These are phyloP conservation scores for Turritopsis dohrnii DNA, from an alignment of 30 jellyfish, hydroid and myxozoan species.

Conservation along the genomic window DNA sequence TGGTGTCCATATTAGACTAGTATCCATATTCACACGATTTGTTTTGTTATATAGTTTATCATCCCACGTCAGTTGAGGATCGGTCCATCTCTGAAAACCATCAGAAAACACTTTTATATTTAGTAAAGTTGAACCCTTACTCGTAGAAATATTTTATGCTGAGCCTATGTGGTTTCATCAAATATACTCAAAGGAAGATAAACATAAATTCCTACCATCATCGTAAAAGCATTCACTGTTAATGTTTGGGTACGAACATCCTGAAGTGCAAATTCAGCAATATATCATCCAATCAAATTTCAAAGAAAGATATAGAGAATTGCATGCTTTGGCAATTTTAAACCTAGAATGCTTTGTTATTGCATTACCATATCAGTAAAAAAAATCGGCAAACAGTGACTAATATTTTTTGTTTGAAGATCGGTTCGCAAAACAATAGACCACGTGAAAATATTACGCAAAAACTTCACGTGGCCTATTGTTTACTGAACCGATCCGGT, in stretches of 20 bases:
- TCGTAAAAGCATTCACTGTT: background rate
- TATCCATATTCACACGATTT: constrained; percentile 1
- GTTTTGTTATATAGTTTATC: background rate
- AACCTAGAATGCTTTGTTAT: too few relatives aligned
- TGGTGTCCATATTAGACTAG: constrained; percentile 6
- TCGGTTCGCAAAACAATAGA: too few relatives aligned
- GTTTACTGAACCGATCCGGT: too few relatives aligned
- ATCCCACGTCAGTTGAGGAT: constrained; percentile 3
- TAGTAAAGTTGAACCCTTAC: background rate
- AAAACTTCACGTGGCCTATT: too few relatives aligned
- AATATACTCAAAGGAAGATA: background rate
- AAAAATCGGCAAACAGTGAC: too few relatives aligned
- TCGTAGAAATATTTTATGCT: background rate
- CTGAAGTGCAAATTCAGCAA: background rate
- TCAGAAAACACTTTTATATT: background rate
- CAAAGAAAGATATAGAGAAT: background rate
- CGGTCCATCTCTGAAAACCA: constrained; percentile 1
- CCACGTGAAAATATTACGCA: too few relatives aligned
- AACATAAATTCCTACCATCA: background rate
- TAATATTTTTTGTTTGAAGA: too few relatives aligned
- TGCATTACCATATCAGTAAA: too few relatives aligned
- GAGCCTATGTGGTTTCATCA: background rate
- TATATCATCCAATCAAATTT: background rate
- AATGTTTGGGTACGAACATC: background rate
- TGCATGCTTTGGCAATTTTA: too few relatives aligned